These are phyloP conservation scores for Cichladusa arquata DNA, from an alignment of 2,113 vertebrate species.

Conservation along the genomic window DNA sequence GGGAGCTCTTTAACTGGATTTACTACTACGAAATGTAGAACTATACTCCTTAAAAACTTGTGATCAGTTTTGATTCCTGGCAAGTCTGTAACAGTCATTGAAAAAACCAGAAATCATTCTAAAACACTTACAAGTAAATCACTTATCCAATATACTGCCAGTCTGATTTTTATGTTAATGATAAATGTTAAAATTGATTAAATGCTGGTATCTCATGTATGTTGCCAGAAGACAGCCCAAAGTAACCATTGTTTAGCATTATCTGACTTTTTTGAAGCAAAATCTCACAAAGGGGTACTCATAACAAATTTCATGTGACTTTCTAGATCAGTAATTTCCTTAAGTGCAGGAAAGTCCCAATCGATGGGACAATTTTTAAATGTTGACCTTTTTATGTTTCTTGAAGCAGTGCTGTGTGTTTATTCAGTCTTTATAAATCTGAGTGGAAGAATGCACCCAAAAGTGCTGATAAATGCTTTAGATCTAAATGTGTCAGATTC, in stretches of 20 bases:
- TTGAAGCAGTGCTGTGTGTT: background rate
- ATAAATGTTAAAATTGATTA: background rate
- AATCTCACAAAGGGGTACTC: background rate
- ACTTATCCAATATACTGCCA: background rate
- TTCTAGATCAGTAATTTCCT: background rate
- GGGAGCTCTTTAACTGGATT: background rate
- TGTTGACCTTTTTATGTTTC: background rate
- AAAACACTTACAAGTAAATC: background rate
- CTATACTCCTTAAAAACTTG: background rate
- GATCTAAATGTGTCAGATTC: background rate
- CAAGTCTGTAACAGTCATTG: background rate
- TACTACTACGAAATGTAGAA: background rate
- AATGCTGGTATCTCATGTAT: background rate
- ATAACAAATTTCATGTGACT: background rate
- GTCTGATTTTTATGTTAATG: background rate
- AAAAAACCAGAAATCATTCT: background rate
- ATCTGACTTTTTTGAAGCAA: background rate
- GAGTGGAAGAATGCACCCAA: background rate
- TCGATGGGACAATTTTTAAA: background rate
- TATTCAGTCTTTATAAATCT: background rate
- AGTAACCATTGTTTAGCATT: background rate
- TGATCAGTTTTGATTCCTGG: background rate
- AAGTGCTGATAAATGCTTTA: background rate
- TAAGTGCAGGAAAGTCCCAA: background rate
- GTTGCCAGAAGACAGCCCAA: background rate